Conservation (phyloP, 1,140 invertebrate genomes). For the Rhopalosiphum padi region DNA sequence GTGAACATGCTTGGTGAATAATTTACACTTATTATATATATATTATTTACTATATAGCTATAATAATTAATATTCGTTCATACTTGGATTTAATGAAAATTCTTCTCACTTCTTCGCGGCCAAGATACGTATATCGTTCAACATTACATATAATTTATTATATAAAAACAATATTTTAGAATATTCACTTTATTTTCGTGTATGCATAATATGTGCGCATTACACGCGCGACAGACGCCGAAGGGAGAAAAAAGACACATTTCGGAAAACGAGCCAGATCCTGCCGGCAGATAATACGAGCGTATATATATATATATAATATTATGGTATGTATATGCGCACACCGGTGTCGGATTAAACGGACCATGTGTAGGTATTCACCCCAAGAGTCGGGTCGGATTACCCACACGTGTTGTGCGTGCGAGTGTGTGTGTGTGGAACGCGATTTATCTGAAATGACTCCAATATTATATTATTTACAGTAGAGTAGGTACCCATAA, state of each 20-base stretch:
- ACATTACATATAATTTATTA: no score
- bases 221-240: neutral
- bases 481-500: neutral
- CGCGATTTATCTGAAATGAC: conserved; percentile 13
- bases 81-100: no score
- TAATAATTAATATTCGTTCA: no score
- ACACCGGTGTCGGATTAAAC: neutral
- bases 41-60: no score
- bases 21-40: no score
- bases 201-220: neutral
- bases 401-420: neutral
- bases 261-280: neutral
- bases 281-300: neutral
- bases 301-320: neutral
- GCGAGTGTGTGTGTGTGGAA: neutral
- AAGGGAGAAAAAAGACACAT: conserved; percentile 5
- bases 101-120: neutral
- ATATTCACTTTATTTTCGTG: neutral
- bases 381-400: conserved; percentile 10
- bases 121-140: neutral
- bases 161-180: no score
- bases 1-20: no score
- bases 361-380: neutral
- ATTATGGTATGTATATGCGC: neutral
- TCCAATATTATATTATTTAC: neutral